Evolutionary conservation across 1,140 invertebrate genomes (phyloP).

Genomic region (Drosophila willistoni): DNA sequence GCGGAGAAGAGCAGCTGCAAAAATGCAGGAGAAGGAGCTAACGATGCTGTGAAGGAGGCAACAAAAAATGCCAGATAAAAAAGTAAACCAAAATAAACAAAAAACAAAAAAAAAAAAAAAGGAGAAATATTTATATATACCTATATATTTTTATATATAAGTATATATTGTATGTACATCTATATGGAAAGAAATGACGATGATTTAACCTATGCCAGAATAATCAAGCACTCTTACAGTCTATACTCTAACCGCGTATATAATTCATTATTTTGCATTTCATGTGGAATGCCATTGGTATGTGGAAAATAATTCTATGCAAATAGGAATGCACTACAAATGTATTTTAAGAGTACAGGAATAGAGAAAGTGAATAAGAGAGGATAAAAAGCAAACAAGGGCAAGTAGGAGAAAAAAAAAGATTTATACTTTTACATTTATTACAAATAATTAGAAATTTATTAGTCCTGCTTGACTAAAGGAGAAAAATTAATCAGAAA

Average conservation of each 20-base stretch:
- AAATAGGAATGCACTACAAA: slow-evolving; percentile 6
- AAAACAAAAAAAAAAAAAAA: slow-evolving; percentile 24
- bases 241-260: background rate
- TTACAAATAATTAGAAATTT: no score
- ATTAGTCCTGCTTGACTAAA: no score
- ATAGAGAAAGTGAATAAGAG: no score
- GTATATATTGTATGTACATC: background rate
- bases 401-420: no score
- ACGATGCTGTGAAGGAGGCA: slow-evolving; percentile 22
- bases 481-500: no score
- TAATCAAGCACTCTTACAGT: background rate
- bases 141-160: background rate
- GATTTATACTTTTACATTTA: no score
- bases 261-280: slow-evolving; percentile 5
- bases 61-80: slow-evolving; percentile 38
- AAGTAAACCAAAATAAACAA: slow-evolving; percentile 56
- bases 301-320: background rate
- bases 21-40: slow-evolving; percentile 59
- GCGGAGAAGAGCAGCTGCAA: slow-evolving; percentile 60
- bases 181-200: background rate
- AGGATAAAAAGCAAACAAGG: no score
- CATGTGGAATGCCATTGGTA: background rate
- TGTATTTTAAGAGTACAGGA: background rate
- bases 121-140: slow-evolving; percentile 3
- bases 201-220: background rate